Percentiles rank a stretch among this genome's conserved stretches.
Evolutionary conservation across 2,113 vertebrate species (phyloP).

Genomic region (Vanacampus margaritifer): DNA sequence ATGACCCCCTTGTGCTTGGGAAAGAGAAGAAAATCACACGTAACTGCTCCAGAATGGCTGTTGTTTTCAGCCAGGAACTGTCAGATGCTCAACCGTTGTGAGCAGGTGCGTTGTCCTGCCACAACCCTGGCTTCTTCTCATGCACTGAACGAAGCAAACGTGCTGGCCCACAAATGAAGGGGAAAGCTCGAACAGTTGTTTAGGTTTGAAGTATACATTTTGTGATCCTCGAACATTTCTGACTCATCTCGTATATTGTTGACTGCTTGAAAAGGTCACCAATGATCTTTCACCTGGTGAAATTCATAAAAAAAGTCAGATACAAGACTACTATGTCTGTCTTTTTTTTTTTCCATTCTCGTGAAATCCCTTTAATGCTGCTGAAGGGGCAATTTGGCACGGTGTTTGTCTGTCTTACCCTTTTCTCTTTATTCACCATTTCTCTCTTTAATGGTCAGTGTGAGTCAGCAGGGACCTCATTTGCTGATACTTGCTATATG

Average conservation of each 20-base stretch:
- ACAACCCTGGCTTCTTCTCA: no score
- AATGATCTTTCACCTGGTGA: no score
- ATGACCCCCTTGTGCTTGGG: background rate
- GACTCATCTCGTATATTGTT: no score
- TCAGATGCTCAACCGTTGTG: background rate
- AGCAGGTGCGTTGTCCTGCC: background rate
- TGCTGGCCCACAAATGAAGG: background rate
- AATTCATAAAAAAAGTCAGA: no score
- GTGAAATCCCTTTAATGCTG: no score
- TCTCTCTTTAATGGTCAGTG: background rate
- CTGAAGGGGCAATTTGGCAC: no score
- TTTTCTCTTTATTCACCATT: no score
- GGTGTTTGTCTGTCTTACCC: no score
- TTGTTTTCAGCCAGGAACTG: background rate
- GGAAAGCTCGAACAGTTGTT: background rate
- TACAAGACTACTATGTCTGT: no score
- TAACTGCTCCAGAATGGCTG: background rate
- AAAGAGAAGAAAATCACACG: background rate
- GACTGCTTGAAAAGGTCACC: no score
- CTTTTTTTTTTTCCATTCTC: no score
- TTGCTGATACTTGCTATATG: constrained; percentile 12
- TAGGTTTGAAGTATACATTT: background rate
- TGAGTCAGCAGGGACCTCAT: constrained; percentile 8
- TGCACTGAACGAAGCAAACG: no score
- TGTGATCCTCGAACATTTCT: background rate